These are phyloP conservation scores for Falco rusticolus DNA, from an alignment of 2,797 vertebrate species.

Conservation along the genomic window DNA sequence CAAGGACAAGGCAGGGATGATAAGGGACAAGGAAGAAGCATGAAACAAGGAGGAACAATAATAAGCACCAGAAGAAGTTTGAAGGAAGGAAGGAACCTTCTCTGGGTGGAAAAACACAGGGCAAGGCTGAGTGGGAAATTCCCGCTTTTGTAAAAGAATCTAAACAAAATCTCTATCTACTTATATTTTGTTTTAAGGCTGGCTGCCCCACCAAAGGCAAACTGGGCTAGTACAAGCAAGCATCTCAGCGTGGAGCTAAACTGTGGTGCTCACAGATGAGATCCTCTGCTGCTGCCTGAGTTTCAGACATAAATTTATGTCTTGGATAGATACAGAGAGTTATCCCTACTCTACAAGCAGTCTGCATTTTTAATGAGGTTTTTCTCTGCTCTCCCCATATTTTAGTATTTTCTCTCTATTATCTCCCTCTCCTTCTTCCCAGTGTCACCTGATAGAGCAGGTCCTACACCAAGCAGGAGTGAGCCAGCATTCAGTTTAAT, in stretches of 20 bases:
- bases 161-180: not conserved
- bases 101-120: not conserved
- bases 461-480: not conserved
- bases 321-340: not conserved
- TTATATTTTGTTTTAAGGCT: not conserved
- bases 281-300: not conserved
- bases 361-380: not conserved
- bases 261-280: not conserved
- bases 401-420: not conserved
- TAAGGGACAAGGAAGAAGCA: not conserved
- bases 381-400: not conserved
- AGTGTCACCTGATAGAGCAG: not conserved
- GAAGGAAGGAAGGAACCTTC: not conserved
- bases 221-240: not conserved
- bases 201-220: not conserved
- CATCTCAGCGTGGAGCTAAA: not conserved
- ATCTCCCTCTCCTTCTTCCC: not conserved
- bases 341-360: not conserved
- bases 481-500: not conserved
- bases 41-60: not conserved
- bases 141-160: not conserved
- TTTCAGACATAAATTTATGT: not conserved
- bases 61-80: not conserved
- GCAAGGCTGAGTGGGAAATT: not conserved
- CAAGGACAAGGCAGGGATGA: not conserved